These are phyloP conservation scores for Tragelaphus imberbis DNA, from an alignment of 2,113 vertebrate species.

Conservation along the genomic window DNA sequence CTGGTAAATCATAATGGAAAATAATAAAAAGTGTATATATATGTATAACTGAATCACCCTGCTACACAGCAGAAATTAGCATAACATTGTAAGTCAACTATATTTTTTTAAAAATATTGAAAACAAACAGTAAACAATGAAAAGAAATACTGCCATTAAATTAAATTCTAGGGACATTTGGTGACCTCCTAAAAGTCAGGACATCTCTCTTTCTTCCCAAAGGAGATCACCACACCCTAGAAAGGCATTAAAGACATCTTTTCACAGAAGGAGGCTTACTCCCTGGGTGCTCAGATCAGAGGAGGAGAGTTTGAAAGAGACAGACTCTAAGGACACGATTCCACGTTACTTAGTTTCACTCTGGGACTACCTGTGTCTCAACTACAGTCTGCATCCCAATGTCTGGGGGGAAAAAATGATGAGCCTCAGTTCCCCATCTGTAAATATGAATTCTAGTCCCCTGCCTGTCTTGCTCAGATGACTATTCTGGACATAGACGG, in stretches of 20 bases:
- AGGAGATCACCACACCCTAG: rapidly evolving
- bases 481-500: background rate
- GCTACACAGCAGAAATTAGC: background rate
- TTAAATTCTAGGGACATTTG: background rate
- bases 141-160: background rate
- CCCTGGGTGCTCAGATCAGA: background rate
- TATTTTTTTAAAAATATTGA: background rate
- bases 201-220: background rate
- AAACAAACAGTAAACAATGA: background rate
- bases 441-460: background rate
- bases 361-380: background rate
- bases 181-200: background rate
- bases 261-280: background rate
- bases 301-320: background rate
- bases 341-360: background rate
- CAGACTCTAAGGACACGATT: rapidly evolving
- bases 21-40: background rate
- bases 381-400: background rate
- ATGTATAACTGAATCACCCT: background rate
- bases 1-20: background rate
- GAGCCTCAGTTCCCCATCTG: background rate
- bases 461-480: background rate
- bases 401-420: background rate
- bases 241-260: background rate
- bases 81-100: background rate